Percentiles rank a stretch among this genome's conserved stretches.
phyloP scores from a whole-genome alignment of 64 coral and sea anemone genomes.

The Montipora capricornis region DNA sequence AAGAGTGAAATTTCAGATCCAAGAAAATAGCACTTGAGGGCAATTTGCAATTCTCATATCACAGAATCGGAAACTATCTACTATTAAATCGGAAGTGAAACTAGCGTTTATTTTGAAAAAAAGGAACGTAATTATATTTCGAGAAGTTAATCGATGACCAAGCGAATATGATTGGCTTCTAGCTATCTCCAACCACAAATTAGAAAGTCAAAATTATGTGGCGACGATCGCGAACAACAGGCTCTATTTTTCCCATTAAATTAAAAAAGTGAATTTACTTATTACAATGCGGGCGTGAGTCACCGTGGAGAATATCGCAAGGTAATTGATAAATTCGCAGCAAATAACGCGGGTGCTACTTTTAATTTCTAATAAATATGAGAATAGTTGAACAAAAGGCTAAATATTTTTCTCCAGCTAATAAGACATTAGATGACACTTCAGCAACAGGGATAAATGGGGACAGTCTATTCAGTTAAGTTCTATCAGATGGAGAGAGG shows the following conservation, averaged over 20 bases:
- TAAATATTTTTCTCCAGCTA: slow-evolving; percentile 14
- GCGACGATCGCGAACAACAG: slow-evolving; percentile 11
- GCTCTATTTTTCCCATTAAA: slow-evolving; percentile 15
- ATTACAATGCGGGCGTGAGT: slow-evolving; percentile 34
- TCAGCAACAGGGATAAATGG: background rate
- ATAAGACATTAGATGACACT: slow-evolving; percentile 25
- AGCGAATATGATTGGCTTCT: background rate
- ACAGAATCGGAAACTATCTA: slow-evolving; percentile 20
- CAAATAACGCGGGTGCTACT: slow-evolving; percentile 30
- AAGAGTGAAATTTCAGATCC: background rate
- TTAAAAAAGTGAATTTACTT: slow-evolving; percentile 63
- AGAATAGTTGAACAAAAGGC: slow-evolving; percentile 51
- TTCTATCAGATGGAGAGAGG: background rate
- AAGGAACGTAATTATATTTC: slow-evolving; percentile 4
- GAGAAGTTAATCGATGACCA: background rate
- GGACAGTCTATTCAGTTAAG: background rate
- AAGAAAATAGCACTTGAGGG: background rate
- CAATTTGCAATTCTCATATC: slow-evolving; percentile 8
- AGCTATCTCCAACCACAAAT: slow-evolving; percentile 26
- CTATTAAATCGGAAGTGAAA: slow-evolving; percentile 26
- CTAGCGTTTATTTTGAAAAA: background rate
- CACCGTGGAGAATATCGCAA: background rate
- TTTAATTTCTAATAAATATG: slow-evolving; percentile 65
- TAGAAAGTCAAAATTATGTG: slow-evolving; percentile 13
- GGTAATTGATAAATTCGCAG: slow-evolving; percentile 44